Percentiles rank a stretch among this genome's conserved stretches.
These are phyloP conservation scores for Carassius auratus DNA, from an alignment of 2,113 vertebrate species.

Conservation along the genomic window DNA sequence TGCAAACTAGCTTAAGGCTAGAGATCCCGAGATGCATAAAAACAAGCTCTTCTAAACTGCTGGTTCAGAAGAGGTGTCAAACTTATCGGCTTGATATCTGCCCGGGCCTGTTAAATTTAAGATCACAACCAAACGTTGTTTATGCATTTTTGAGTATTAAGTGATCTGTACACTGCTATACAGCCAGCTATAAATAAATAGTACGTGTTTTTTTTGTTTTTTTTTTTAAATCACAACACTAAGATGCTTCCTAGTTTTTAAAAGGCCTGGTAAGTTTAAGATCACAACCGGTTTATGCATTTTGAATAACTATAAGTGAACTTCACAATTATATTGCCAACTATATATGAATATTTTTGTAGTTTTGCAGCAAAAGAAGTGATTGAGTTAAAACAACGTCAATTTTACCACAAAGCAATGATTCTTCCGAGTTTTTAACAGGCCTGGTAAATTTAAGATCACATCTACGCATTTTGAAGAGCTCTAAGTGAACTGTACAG, in stretches of 20 bases:
- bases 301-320: background rate
- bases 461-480: background rate
- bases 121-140: background rate
- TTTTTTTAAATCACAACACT: background rate
- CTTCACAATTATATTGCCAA: background rate
- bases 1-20: constrained; percentile 25
- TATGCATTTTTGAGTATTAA: background rate
- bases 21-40: constrained; percentile 12
- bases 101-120: constrained; percentile 7
- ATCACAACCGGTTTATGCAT: background rate
- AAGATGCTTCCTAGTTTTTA: background rate
- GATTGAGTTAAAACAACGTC: background rate
- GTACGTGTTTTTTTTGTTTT: no score
- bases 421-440: no score
- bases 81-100: background rate
- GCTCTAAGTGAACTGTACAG: no score
- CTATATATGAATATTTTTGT: background rate
- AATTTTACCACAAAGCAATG: no score
- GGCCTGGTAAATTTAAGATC: background rate
- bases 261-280: background rate
- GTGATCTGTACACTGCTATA: background rate
- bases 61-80: constrained; percentile 12
- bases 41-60: constrained; percentile 3
- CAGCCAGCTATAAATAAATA: background rate
- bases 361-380: background rate